Evolutionary conservation across 2,888 invertebrate species (phyloP), one percentile per base, ranked within the genome.

Genomic region (Eumacrocentrus americanus): DNA sequence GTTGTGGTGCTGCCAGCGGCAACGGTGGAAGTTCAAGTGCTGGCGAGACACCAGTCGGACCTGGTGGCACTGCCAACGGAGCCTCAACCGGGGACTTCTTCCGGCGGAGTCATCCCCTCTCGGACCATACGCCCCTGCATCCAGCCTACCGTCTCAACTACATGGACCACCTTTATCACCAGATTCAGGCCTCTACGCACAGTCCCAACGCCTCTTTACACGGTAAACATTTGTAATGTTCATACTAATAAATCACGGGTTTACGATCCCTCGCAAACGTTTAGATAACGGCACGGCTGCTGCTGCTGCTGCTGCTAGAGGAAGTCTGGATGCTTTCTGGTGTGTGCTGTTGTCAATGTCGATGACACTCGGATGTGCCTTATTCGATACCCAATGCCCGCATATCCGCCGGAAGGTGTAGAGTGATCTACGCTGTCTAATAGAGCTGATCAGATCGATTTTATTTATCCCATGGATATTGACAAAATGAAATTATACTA

Each of bases 141-240:
- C 88, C 89, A 71, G 88, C 89, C 66, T 90, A 89, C 79, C 85
- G 90, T 81, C 86, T 90, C 67, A 87, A 88, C 77, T 90, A 90
- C 83, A 89, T 91, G 89, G 91, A 91, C 83, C 90, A 90, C 82
- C 84, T 90, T 70, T 90, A 90, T 79, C 86, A 89, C 62, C 84
- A 89, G 70, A 89, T 90, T 73, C 88, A 90, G 80, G 85, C 85
- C 80, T 84, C 85, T 69, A 79, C 83, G 70, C 80, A 80, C 75
- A 87, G 86, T 78, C 86, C 88, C 64, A 83, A 86, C 65, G 85
- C 89, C 72, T 88, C 90, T 65, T 84, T 89, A 76, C 89, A 90
- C 80, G 89, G 90, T 90, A 82, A 83, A 81, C 74, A 22, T 20
- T 20, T 4, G 18, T 44, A 23, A 18, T 14, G 1, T 22, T 14